These are phyloP conservation scores for Camponotus vicinus DNA, from an alignment of 1,140 invertebrate genomes.

Conservation along the genomic window DNA sequence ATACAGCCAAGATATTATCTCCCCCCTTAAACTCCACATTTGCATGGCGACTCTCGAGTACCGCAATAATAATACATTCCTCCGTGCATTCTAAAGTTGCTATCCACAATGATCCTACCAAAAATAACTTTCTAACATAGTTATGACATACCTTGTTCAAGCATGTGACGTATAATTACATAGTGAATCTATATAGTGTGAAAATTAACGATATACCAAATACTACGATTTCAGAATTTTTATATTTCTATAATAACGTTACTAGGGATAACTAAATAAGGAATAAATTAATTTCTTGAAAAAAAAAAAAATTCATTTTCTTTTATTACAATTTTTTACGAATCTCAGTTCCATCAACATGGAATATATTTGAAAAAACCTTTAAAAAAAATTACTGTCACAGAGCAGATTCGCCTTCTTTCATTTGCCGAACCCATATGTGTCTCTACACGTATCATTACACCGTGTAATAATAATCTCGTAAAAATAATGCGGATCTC, in stretches of 20 bases:
- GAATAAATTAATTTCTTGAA: constrained; percentile 16
- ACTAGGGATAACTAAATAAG: not conserved
- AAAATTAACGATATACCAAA: not conserved
- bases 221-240: not conserved
- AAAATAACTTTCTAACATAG: constrained; percentile 27
- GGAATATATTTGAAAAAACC: not conserved
- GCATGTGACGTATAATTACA: not conserved
- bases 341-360: constrained; percentile 10
- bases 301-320: not conserved
- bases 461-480: constrained; percentile 47
- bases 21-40: constrained; percentile 41
- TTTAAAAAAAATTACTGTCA: not conserved
- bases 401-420: not conserved
- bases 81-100: constrained; percentile 4
- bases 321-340: not conserved
- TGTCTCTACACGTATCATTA: constrained; percentile 29
- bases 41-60: constrained; percentile 30
- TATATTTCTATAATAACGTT: not conserved
- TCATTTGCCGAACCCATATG: not conserved
- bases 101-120: constrained; percentile 6
- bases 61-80: constrained; percentile 45
- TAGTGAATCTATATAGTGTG: not conserved
- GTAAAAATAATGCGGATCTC: constrained; percentile 55
- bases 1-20: constrained; percentile 51
- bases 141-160: not conserved